Evolutionary conservation across 2,113 vertebrate species (phyloP), one percentile per base, ranked within the genome.

Genomic region (Callipepla californica): DNA sequence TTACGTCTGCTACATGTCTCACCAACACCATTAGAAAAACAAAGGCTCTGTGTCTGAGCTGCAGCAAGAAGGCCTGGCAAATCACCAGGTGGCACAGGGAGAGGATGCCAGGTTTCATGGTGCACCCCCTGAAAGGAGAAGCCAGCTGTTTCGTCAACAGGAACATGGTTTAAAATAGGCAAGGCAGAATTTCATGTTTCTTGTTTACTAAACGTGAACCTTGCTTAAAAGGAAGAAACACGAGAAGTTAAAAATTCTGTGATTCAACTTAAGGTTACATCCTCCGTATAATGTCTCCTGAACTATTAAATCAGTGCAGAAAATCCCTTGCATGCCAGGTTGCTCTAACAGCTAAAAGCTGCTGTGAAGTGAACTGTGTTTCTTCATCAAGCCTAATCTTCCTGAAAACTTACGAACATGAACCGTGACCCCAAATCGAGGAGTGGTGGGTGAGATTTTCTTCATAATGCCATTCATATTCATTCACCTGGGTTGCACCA

Each of bases 201-300:
- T 91, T 93, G 70, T 93, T 92, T 94, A 83, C 67, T 57, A 85
- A 87, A 40, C 22, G n/a, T 13, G 69, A 76, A 87, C 36, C 15
- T 77, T 91, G 55, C 40, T 85, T 66, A 80, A 79, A 40, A 89
- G 89, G 91, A 96, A 91, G 79, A 94, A 91, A 85, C 78, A 89
- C 61, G 57, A 76, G 85, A 96, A 91, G 55, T 74, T 53, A 53
- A 30, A 5, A 3, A 53, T 53, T 53, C 51, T 53, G 9, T 30
- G 51, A 30, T 30, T 53, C 15, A 53, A 17, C 26, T 30, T 63
- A 45, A 73, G 47, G 75, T 96, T 93, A 36, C 79, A 89, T 92
- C 72, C 93, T 91, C 82, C 85, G 77, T 92, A 83, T 85, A 90
- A 79, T 70, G 55, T 45, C 94, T 96, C 72, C 92, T 90, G 45